Base-by-base conservation (phyloP, 2,797 vertebrate genomes). In the Premnoplex brunnescens region DNA sequence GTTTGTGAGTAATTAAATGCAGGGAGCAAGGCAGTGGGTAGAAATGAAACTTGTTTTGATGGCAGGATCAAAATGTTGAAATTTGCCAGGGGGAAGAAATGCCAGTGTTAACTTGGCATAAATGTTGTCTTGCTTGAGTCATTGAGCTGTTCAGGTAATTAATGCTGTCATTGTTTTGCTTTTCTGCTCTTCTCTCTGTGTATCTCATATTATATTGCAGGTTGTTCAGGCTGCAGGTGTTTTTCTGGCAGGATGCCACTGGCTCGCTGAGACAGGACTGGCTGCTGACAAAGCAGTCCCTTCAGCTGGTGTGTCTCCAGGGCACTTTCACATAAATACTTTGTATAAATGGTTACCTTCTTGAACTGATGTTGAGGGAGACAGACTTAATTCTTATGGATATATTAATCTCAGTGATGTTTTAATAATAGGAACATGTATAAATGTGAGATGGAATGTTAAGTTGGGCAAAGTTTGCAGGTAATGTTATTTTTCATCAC, bases 171-270 rank as follows among this genome's bases (percentile, higher is more conserved):
- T 17, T 72, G 64, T 56, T 91, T 49, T 72, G 44, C 30, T 80
- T 89, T 88, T 92, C 51, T 72, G 27, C 59, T 82, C 43, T 84
- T 91, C 36, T 81, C 44, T 73, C 22, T 23, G 8, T 87, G 4
- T 85, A 39, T 89, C 23, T 60, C 89, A 14, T 92, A n/a, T 74
- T 88, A 6, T 62, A 58, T 56, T 79, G 71, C 37, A 51, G 69
- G 32, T 88, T 85, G 84, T 94, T 81, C 49, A n/a, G 66, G 71
- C 79, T 73, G 85, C 85, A 94, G 96, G 89, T 96, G 76, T 79
- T 76, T 95, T 93, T 62, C 91, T 96, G 92, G 85, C 94, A 93
- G 91, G 48, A 62, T 93, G 85, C 77, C 81, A 37, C 82, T 89
- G 89, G 26, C 30, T 89, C 14, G 30, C 41, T 73, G 92, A 90